Percentiles rank a stretch among this genome's conserved stretches.
These are phyloP conservation scores for Gortyna flavago DNA, from an alignment of 2,888 invertebrate species.

Conservation along the genomic window DNA sequence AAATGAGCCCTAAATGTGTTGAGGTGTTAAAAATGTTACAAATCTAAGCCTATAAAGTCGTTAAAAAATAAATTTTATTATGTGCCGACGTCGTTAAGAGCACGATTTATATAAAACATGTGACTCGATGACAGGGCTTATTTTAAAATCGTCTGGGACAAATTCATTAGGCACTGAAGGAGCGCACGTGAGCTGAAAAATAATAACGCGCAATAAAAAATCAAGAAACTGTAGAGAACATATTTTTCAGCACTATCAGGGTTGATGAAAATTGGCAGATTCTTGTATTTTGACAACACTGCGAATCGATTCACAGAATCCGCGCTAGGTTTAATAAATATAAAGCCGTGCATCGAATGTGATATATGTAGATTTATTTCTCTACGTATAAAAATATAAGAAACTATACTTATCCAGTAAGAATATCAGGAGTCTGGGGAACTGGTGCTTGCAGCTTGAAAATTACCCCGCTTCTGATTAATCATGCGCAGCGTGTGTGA, in stretches of 20 bases:
- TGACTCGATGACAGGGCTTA: conserved; percentile 82
- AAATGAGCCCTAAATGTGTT: conserved; percentile 73
- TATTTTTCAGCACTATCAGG: neutral
- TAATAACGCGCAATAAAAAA: conserved; percentile 65
- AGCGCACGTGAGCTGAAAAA: conserved; percentile 68
- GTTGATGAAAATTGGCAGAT: neutral
- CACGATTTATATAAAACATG: conserved; percentile 84
- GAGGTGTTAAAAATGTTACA: conserved; percentile 78
- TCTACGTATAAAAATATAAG: neutral
- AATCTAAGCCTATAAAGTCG: conserved; percentile 77
- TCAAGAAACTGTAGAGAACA: conserved; percentile 18
- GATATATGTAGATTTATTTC: neutral
- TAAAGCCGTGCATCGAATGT: neutral
- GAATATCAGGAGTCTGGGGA: neutral
- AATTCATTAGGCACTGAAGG: conserved; percentile 75
- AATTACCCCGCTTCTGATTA: neutral
- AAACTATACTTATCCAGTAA: neutral
- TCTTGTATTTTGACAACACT: neutral
- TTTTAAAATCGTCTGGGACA: conserved; percentile 78
- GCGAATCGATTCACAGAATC: neutral
- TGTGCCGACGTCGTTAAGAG: conserved; percentile 82
- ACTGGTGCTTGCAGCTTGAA: neutral
- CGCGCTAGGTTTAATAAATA: neutral
- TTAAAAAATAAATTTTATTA: conserved; percentile 85
- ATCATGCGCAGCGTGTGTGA: neutral